These are phyloP conservation scores for Tachuris rubrigastra DNA, from an alignment of 2,113 vertebrate genomes.

Conservation along the genomic window DNA sequence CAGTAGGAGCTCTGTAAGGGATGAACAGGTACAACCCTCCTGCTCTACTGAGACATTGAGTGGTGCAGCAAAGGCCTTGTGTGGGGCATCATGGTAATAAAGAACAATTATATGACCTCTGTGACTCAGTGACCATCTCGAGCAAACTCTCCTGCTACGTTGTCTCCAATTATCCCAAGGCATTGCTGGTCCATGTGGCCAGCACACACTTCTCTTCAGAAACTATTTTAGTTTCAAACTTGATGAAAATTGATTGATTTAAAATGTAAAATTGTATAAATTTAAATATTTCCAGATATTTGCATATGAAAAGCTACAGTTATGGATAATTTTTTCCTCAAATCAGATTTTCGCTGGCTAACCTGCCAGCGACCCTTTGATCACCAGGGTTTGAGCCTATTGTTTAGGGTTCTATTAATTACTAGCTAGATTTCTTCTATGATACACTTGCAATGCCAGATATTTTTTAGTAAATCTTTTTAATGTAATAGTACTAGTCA, in stretches of 20 bases:
- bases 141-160: fast-evolving
- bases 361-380: background rate
- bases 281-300: background rate
- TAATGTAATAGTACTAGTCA: background rate
- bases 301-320: background rate
- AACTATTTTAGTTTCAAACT: background rate
- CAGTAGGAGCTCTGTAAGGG: background rate
- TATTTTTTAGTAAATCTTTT: background rate
- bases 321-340: background rate
- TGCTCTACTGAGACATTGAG: background rate
- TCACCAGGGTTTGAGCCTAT: background rate
- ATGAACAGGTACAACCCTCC: background rate
- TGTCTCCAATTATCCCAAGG: background rate
- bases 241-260: background rate
- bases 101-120: background rate
- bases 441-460: background rate
- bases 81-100: background rate
- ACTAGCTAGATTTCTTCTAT: background rate
- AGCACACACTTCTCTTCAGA: too few relatives aligned
- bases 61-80: background rate
- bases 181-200: background rate
- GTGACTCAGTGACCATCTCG: background rate
- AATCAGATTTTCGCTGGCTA: background rate
- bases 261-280: background rate
- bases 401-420: background rate